phyloP scores from a whole-genome alignment of 92 coral and sea anemone species.

The Zoanthus sansibaricus region DNA sequence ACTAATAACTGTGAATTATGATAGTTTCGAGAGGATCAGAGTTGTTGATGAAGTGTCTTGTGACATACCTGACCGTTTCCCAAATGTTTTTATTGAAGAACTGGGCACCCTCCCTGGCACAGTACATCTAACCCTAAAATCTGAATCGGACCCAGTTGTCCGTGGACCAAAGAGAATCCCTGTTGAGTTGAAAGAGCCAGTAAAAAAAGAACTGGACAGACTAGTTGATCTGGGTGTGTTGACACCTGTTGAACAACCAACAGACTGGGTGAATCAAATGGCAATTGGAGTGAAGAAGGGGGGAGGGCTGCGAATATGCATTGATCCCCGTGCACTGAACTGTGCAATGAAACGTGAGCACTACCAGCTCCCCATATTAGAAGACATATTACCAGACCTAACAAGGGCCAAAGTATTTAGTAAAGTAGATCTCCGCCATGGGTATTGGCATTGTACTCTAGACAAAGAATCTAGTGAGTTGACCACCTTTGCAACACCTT shows the following conservation, averaged over 20 bases:
- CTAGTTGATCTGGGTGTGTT: constrained; percentile 34
- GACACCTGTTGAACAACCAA: constrained; percentile 52
- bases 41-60: constrained; percentile 18
- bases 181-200: too few relatives aligned
- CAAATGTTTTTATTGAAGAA: constrained; percentile 32
- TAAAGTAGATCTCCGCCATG: constrained; percentile 52
- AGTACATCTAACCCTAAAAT: constrained; percentile 40
- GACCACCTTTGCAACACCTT: constrained; percentile 46
- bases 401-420: constrained; percentile 40
- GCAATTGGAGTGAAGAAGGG: constrained; percentile 51
- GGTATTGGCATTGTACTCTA: constrained; percentile 28
- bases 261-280: constrained; percentile 60
- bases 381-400: constrained; percentile 32
- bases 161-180: constrained; percentile 10
- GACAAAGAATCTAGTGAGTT: constrained; percentile 27
- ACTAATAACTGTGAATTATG: constrained; percentile 50
- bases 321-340: constrained; percentile 35
- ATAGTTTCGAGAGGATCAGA: constrained; percentile 46
- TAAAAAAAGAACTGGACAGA: not conserved
- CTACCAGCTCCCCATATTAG: constrained; percentile 41
- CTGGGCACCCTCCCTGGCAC: constrained; percentile 60
- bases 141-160: constrained; percentile 44
- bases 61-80: constrained; percentile 14
- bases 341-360: constrained; percentile 43
- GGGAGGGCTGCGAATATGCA: constrained; percentile 43